These are phyloP conservation scores for Sesamia nonagrioides DNA, from an alignment of 1,140 invertebrate genomes.

Conservation along the genomic window DNA sequence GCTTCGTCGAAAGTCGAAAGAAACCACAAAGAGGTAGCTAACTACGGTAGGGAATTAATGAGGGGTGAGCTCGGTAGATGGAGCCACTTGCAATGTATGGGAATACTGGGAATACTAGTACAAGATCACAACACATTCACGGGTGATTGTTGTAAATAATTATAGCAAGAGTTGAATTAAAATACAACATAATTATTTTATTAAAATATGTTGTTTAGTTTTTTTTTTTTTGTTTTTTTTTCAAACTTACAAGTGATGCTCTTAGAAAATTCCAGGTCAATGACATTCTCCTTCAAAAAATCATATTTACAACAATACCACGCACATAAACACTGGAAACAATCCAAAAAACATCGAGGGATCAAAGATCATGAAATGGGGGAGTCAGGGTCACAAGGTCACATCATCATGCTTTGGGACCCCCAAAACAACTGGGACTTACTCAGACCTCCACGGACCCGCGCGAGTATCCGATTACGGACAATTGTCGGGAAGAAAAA, in stretches of 20 bases:
- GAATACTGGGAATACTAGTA: slow-evolving; percentile 47
- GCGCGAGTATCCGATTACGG: slow-evolving; percentile 83
- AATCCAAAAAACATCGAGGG: slow-evolving; percentile 49
- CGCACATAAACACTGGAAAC: slow-evolving; percentile 48
- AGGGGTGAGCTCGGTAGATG: slow-evolving; percentile 50
- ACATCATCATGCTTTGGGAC: slow-evolving; percentile 52
- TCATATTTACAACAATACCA: slow-evolving; percentile 65
- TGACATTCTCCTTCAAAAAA: not conserved
- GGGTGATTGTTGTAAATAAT: slow-evolving; percentile 58
- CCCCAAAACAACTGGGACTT: slow-evolving; percentile 67
- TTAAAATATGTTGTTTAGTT: not conserved
- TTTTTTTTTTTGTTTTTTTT: too few species aligned
- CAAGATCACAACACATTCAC: slow-evolving; percentile 40
- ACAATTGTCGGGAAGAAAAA: slow-evolving; percentile 79
- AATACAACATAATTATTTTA: not conserved
- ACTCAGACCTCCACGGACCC: slow-evolving; percentile 84
- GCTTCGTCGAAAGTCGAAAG: slow-evolving; percentile 41
- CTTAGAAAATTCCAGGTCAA: not conserved
- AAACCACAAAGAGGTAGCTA: slow-evolving; percentile 47
- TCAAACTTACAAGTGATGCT: not conserved
- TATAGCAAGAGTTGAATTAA: too few species aligned
- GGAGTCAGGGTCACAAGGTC: slow-evolving; percentile 47
- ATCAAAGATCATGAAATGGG: slow-evolving; percentile 11
- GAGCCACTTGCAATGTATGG: slow-evolving; percentile 47
- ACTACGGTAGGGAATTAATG: slow-evolving; percentile 50